Conservation (phyloP, 2,888 invertebrate genomes). For the Campopleginae sp. region DNA sequence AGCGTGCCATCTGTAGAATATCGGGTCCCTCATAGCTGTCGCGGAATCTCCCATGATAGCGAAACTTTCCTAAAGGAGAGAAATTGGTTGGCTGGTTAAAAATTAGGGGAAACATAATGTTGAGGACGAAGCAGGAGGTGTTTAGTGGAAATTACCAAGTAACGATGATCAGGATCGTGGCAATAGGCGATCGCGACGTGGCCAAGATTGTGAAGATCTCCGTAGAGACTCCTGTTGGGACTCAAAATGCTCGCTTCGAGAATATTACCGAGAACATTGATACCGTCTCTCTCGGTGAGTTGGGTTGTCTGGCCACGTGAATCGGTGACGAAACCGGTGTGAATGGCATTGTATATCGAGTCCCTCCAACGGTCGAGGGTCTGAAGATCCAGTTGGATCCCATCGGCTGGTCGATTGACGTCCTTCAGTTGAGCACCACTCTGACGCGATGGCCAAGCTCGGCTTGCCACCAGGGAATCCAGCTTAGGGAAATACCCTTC, state of each 20-base stretch:
- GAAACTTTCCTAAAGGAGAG: conserved; percentile 88
- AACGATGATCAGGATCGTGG: conserved; percentile 92
- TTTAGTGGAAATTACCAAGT: conserved; percentile 85
- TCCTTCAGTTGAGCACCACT: conserved; percentile 86
- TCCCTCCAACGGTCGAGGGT: conserved; percentile 91
- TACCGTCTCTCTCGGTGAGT: conserved; percentile 89
- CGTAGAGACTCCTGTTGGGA: conserved; percentile 89
- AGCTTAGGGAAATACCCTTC: conserved; percentile 95
- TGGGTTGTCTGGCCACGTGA: conserved; percentile 86
- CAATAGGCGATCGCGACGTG: conserved; percentile 91
- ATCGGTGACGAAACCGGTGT: conserved; percentile 86
- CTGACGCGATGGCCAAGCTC: conserved; percentile 91
- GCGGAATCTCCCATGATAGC: conserved; percentile 93
- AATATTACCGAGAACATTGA: conserved; percentile 92
- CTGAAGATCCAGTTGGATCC: conserved; percentile 88
- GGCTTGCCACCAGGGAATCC: conserved; percentile 90
- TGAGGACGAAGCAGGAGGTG: not conserved
- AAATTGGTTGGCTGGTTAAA: not conserved
- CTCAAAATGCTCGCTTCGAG: conserved; percentile 90
- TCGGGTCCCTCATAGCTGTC: conserved; percentile 94
- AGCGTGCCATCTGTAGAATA: conserved; percentile 94
- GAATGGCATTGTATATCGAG: conserved; percentile 89
- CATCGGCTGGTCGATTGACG: conserved; percentile 89
- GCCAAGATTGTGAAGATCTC: conserved; percentile 93
- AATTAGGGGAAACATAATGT: not conserved